Evolutionary conservation across 2,113 vertebrate species (phyloP), one percentile per base, ranked within the genome.

Genomic region (Pluvialis apricaria): DNA sequence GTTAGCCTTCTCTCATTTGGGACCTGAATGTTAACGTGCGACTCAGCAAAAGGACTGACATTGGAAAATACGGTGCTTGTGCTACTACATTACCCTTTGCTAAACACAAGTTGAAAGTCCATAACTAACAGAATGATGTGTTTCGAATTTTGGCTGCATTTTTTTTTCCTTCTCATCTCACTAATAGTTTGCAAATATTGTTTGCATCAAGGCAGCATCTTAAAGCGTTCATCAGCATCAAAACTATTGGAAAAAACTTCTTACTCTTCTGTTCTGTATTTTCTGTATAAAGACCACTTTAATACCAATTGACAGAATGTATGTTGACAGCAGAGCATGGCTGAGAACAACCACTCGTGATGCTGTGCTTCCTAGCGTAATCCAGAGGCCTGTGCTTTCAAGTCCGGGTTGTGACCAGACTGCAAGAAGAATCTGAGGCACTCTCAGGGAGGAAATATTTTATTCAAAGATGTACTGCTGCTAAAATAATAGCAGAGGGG

Each of bases 401-500:
- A 36, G 16, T 34, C 44, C 0, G 2, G 57, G 34, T n/a, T 91
- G 42, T 87, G 88, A 68, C 34, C 6, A 15, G 60, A n/a, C 68
- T 68, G 13, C 51, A 55, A 47, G 80, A 89, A 68, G 49, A n/a
- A 84, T 82, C 70, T 73, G 31, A 91, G 42, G 32, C 28, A 8
- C 29, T 72, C 52, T 72, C 34, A 49, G 29, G 52, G 36, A 86
- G 12, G 10, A 64, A 68, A 49, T 76, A 76, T 68, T 91, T 90
- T 91, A 94, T 93, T 85, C 88, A 82, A 95, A 93, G 45, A 54
- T 68, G 52, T 52, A 69, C 57, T 84, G 72, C 55, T 68, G 44
- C 72, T 93, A 78, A 91, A 75, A 95, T 94, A 86, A 86, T 92
- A 94, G 49, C 72, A 92, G 79, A 93, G 24, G 62, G 75, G 83